Base-by-base conservation (phyloP, 2,113 vertebrate species). In the Podocnemis expansa region DNA sequence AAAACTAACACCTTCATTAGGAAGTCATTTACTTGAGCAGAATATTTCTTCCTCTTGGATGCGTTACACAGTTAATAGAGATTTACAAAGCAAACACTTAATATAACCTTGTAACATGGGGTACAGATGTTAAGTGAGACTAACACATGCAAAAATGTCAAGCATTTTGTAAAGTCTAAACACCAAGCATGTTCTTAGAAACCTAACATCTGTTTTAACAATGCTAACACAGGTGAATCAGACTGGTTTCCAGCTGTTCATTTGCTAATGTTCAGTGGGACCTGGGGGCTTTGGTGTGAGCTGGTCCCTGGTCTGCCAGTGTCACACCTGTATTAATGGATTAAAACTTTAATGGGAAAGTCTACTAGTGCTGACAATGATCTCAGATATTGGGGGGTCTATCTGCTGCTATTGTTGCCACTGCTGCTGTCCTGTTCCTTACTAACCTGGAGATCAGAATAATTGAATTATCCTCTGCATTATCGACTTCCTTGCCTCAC, bases 381-480 rank as follows among this genome's bases (percentile, higher is more conserved):
- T 24, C 1, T 29, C 56, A 51, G n/a, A 54, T 13, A 76, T 27
- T 5, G 38, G 70, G 31, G 76, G 8, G 5, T 2, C n/a, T 76
- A 56, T 54, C 86, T 9, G 31, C 92, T 58, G 16, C 13, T 89
- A 41, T 21, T 76, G 1, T 86, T 89, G 27, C 73, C 21, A 3
- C 0, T 52, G 13, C 13, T 60, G 21, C 1, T 47, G 1, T 63
- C 47, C 31, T 5, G 14, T 83, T 79, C 0, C 27, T 84, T 94
- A 60, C 41, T 92, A 85, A 54, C 41, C 3, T 1, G 1, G 0
- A 24, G 52, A 75, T 3, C 21, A 8, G 73, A 79, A 27, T 2
- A 47, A 55, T n/a, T 85, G 49, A 90, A 58, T 34, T 70, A 70
- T 70, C 17, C 22, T 90, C 49, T 56, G 41, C 27, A 38, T 78